Base-by-base conservation (phyloP, 2,888 invertebrate species). In the Phania funesta region DNA sequence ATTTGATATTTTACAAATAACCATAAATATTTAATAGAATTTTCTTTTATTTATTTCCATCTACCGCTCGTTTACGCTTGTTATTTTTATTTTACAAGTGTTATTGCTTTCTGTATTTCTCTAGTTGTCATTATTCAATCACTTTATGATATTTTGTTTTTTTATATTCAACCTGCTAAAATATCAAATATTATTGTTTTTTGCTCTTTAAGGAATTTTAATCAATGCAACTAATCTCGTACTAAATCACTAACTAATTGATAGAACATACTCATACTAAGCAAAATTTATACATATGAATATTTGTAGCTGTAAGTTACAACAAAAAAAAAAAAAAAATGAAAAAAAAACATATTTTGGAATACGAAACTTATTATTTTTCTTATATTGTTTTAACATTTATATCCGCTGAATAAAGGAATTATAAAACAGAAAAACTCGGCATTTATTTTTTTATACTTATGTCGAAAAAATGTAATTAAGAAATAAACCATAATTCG, bases 151-250 rank as follows among this genome's bases (percentile, higher is more conserved):
- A 16, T 62, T n/a, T n/a, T 22, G 46, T 44, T n/a, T 44, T 48
- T 11, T 56, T 20, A 3, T 35, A 9, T 26, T 26, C 16, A 32
- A 46, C 2, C 44, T 9, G 38, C 29, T 41, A 58, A 78, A 35
- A 79, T 50, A 50, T 70, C n/a, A n/a, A n/a, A n/a, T n/a, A n/a
- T 38, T 48, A 44, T 46, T 58, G 16, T 44, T 67, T 67, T 54
- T 52, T 38, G 2, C 9, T 20, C 62, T 68, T 11, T 44, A 44
- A 41, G 2, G 16, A 68, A 54, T 13, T 18, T 52, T 64, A 70
- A 24, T 75, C 20, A 70, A 74, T 52, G 70, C 26, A 65, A 76
- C 80, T 80, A 60, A 71, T 76, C 44, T 77, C 67, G 60, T 80
- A 60, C 54, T 76, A 76, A 20, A 24, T 20, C 6, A 22, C 20